Evolutionary conservation across 2,888 invertebrate species (phyloP).

Genomic region (Ischnus inquisitorius): DNA sequence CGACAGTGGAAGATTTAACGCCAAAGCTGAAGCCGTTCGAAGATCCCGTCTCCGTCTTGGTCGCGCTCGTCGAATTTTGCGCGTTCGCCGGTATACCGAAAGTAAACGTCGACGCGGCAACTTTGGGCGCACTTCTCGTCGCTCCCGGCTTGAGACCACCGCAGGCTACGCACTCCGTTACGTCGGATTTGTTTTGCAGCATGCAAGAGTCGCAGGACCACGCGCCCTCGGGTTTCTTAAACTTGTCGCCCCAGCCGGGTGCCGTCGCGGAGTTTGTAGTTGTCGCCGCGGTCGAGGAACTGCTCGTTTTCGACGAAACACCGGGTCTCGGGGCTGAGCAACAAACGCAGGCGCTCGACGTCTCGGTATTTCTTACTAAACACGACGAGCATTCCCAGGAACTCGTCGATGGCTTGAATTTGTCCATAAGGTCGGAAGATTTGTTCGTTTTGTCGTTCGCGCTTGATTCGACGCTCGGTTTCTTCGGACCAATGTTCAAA

Average conservation of each 20-base stretch:
- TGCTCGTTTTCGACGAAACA: constrained; percentile 80
- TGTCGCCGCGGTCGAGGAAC: constrained; percentile 84
- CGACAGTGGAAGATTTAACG: constrained; percentile 64
- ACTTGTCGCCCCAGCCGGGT: constrained; percentile 81
- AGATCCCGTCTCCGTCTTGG: constrained; percentile 70
- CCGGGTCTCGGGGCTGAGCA: constrained; percentile 86
- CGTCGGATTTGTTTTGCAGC: constrained; percentile 86
- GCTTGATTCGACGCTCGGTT: constrained; percentile 6
- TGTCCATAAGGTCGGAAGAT: constrained; percentile 46
- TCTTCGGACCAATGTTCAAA: constrained; percentile 66
- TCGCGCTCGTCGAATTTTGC: constrained; percentile 56
- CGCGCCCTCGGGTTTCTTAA: constrained; percentile 84
- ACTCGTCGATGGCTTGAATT: constrained; percentile 86
- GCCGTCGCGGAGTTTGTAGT: constrained; percentile 68
- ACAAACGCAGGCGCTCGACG: constrained; percentile 86
- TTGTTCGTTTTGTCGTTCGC: constrained; percentile 62
- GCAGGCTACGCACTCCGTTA: constrained; percentile 87
- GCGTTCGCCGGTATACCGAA: constrained; percentile 77
- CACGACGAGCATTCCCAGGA: constrained; percentile 90
- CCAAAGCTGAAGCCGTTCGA: constrained; percentile 84
- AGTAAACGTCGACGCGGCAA: constrained; percentile 76
- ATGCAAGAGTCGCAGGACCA: constrained; percentile 89
- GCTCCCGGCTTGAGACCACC: constrained; percentile 87
- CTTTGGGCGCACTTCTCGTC: constrained; percentile 52
- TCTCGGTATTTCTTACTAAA: constrained; percentile 87